A percentile compares a stretch with the other conserved stretches of the same genome.
Evolutionary conservation across 2,888 invertebrate genomes (phyloP).

Genomic region (Carcina quercana): DNA sequence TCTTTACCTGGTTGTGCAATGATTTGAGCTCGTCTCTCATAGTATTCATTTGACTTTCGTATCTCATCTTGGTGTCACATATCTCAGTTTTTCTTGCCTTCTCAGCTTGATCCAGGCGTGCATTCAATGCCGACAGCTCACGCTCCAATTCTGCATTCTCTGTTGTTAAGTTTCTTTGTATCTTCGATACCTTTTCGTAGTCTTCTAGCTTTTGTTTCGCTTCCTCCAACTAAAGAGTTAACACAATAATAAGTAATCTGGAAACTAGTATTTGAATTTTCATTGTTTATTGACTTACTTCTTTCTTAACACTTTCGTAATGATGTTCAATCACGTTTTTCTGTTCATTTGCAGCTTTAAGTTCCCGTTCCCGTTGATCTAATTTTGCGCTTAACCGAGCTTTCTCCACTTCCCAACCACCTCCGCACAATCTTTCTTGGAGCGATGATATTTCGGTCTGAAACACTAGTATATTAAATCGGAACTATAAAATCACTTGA

Average conservation of each 20-base stretch:
- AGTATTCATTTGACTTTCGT: conserved; percentile 87
- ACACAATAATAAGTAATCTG: too few species aligned
- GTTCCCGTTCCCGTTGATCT: conserved; percentile 83
- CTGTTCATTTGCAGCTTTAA: conserved; percentile 83
- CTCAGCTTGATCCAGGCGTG: conserved; percentile 79
- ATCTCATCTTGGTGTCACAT: conserved; percentile 86
- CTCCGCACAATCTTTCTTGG: conserved; percentile 68
- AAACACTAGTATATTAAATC: conserved; percentile 3
- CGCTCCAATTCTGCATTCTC: conserved; percentile 84
- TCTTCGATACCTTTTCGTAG: conserved; percentile 88
- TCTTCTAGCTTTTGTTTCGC: conserved; percentile 86
- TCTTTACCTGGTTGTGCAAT: conserved; percentile 85
- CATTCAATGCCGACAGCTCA: conserved; percentile 81
- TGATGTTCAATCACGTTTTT: conserved; percentile 83
- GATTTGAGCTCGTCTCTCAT: conserved; percentile 89
- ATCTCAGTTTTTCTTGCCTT: conserved; percentile 85
- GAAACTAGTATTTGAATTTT: background rate
- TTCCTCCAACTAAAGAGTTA: conserved; percentile 80
- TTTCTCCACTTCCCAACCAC: conserved; percentile 78
- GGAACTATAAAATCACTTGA: background rate
- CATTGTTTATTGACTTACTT: conserved; percentile 30
- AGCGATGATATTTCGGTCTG: conserved; percentile 57
- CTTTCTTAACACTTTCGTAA: conserved; percentile 78
- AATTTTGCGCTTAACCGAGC: conserved; percentile 80
- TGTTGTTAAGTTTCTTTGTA: conserved; percentile 84